Evolutionary conservation across 2,888 invertebrate species (phyloP).

Genomic region (Hydriomena furcata): DNA sequence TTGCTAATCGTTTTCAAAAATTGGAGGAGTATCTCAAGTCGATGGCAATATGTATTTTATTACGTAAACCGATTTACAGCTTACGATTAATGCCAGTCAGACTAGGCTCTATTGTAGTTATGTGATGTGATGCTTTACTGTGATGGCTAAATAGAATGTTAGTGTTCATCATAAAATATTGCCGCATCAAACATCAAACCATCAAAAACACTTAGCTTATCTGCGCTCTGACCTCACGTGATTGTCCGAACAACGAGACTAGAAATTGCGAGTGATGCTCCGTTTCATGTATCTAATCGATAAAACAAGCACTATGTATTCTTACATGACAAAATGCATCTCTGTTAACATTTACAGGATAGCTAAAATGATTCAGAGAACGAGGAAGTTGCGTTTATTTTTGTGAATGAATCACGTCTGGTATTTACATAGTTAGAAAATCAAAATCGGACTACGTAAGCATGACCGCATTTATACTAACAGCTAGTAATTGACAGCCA

Average conservation of each 20-base stretch:
- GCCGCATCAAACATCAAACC: constrained; percentile 18
- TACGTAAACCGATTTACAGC: too few species aligned
- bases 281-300: constrained; percentile 17
- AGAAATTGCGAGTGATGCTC: constrained; percentile 26
- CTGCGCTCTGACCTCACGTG: constrained; percentile 31
- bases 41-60: too few species aligned
- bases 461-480: neutral
- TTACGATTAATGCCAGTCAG: too few species aligned
- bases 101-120: too few species aligned
- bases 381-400: neutral
- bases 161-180: too few species aligned
- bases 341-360: neutral
- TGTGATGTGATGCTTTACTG: too few species aligned
- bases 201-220: constrained; percentile 19
- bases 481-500: too few species aligned
- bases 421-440: neutral
- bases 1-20: too few species aligned
- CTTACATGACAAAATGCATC: constrained; percentile 6
- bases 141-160: too few species aligned
- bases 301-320: constrained; percentile 1
- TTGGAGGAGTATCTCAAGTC: too few species aligned
- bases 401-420: neutral
- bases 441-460: neutral
- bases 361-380: constrained; percentile 1
- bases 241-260: constrained; percentile 27